Conservation (phyloP, 2,113 vertebrate genomes). For the Psittacus erithacus region DNA sequence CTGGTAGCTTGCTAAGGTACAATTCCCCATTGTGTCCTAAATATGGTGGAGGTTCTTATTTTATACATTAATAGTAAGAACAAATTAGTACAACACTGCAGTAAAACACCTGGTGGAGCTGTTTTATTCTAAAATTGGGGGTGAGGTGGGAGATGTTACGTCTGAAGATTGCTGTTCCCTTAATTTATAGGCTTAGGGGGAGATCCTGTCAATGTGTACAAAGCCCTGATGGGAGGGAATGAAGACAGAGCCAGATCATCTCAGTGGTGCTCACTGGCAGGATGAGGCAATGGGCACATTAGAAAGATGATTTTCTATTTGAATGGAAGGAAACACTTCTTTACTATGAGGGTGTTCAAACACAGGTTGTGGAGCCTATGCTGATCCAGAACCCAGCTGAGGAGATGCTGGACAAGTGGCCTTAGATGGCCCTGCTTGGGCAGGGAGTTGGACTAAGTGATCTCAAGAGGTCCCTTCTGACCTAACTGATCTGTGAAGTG, state of each 20-base stretch:
- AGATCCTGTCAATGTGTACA: background rate
- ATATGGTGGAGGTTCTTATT: background rate
- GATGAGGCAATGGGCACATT: too few relatives aligned
- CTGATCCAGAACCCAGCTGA: background rate
- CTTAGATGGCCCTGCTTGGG: background rate
- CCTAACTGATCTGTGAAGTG: background rate
- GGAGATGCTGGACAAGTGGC: background rate
- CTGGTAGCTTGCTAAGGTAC: background rate
- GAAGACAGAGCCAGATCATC: too few relatives aligned
- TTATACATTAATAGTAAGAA: background rate
- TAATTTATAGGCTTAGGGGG: background rate
- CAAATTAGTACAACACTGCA: background rate
- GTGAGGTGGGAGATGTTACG: background rate
- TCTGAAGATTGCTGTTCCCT: background rate
- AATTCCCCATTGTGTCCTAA: background rate
- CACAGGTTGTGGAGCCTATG: background rate
- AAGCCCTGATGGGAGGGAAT: background rate
- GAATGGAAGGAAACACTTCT: background rate
- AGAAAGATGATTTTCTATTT: background rate
- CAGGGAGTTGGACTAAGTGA: background rate
- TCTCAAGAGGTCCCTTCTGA: background rate
- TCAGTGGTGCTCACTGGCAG: background rate
- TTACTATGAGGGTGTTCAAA: background rate
- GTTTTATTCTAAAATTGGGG: background rate
- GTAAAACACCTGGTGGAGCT: background rate